A percentile compares a stretch with the other conserved stretches of the same genome.
Conservation (phyloP, 1,140 invertebrate species). For the Hyphantria cunea region DNA sequence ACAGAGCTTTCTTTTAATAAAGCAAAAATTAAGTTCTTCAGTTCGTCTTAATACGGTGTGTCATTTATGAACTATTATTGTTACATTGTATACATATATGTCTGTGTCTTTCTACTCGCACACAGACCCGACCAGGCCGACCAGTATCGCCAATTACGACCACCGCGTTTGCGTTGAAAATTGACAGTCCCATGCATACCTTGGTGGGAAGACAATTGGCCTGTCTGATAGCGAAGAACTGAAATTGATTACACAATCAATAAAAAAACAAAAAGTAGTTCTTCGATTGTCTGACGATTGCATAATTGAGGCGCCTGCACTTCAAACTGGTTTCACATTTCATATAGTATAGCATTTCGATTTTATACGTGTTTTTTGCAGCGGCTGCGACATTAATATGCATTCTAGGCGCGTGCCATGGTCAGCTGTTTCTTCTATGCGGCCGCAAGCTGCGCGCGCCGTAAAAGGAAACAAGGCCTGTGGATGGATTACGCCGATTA, state of each 20-base stretch:
- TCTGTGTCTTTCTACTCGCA: constrained; percentile 1
- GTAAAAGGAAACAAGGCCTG: constrained; percentile 70
- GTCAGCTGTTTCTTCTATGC: constrained; percentile 78
- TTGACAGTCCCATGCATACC: constrained; percentile 9
- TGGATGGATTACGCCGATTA: constrained; percentile 76
- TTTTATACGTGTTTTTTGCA: constrained; percentile 71
- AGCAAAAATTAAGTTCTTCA: too few relatives aligned
- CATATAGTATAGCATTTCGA: constrained; percentile 65
- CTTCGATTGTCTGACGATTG: constrained; percentile 48
- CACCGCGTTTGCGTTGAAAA: constrained; percentile 19
- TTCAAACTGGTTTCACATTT: constrained; percentile 54
- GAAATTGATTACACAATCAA: constrained; percentile 43
- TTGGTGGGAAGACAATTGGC: constrained; percentile 29
- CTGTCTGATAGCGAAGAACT: constrained; percentile 33
- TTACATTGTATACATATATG: too few relatives aligned
- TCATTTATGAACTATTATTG: too few relatives aligned
- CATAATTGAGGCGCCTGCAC: constrained; percentile 61
- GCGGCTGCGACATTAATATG: constrained; percentile 70
- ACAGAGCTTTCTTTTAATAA: too few relatives aligned
- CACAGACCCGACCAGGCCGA: not conserved
- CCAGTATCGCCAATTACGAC: constrained; percentile 19
- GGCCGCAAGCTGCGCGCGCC: constrained; percentile 68
- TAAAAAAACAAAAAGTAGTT: constrained; percentile 41
- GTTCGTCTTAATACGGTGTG: too few relatives aligned
- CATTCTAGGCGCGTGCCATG: constrained; percentile 69